phyloP scores from a whole-genome alignment of 2,888 invertebrate genomes.

The Xestia rhomboidea region DNA sequence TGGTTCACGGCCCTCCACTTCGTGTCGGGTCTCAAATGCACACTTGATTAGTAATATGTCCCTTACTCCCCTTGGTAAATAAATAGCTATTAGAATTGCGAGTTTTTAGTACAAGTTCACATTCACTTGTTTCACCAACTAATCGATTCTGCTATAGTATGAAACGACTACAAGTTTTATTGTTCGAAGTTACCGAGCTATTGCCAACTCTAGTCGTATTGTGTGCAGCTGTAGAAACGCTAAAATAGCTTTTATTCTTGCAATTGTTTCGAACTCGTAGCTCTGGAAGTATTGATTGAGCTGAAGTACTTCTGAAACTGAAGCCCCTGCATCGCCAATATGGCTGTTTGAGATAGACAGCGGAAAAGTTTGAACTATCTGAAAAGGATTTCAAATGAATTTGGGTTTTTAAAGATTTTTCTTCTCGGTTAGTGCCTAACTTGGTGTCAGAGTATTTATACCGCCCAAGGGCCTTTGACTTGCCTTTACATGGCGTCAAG shows the following conservation, averaged over 20 bases:
- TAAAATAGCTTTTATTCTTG: conserved; percentile 12
- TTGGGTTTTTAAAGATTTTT: too few relatives aligned
- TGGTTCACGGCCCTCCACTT: too few relatives aligned
- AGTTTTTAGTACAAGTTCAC: not conserved
- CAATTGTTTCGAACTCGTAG: conserved; percentile 14
- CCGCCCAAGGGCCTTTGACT: too few relatives aligned
- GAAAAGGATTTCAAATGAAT: not conserved
- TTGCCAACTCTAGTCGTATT: not conserved
- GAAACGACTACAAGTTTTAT: not conserved
- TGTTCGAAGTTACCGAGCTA: not conserved
- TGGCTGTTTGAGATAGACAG: not conserved
- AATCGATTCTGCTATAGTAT: not conserved
- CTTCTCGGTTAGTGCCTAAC: too few relatives aligned
- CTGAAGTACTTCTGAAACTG: not conserved
- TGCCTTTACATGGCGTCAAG: too few relatives aligned
- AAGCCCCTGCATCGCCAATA: not conserved
- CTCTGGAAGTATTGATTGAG: conserved; percentile 16
- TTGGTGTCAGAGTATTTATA: too few relatives aligned
- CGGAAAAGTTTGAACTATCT: not conserved
- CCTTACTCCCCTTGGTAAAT: too few relatives aligned
- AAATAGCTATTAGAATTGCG: too few relatives aligned
- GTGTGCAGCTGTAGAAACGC: not conserved
- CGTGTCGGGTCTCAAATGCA: too few relatives aligned
- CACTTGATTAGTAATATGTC: too few relatives aligned
- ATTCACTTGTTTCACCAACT: not conserved